Evolutionary conservation across 2,797 vertebrate species (phyloP), one percentile per base, ranked within the genome.

Genomic region (Mormyrus proboscirostris): DNA sequence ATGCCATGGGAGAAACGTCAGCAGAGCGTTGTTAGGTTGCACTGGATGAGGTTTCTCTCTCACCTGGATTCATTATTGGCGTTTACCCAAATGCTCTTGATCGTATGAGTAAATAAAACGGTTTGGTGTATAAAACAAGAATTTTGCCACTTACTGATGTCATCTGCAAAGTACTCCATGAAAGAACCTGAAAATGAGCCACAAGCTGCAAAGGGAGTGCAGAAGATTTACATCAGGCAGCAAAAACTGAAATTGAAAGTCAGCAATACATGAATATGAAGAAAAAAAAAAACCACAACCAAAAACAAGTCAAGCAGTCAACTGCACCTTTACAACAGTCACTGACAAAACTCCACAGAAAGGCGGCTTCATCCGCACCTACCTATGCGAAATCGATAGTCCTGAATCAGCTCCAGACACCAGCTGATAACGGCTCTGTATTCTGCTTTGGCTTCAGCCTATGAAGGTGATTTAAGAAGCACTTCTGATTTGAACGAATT

Each of bases 331-430:
- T 25, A 22, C 41, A 47, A 41, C 38, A 41, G 38, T 33, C 14
- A 82, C 14, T 41, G n/a, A 47, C 33, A 41, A 16, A 41, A n/a
- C 33, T 4, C 0, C n/a, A 19, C 38, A 14, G 29, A 38, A 73
- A 16, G 50, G 83, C 83, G 8, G 49, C 25, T 22, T 49, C 41
- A 10, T 12, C 3, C 9, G 50, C 10, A 47, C 95, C 90, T 88
- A 98, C 98, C 98, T 65, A 98, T 92, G 90, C 97, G 93, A 83
- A 98, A 95, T 29, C 95, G 95, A 89, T 99, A 99, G 94, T 98
- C 98, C 0, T 91, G 91, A 89, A 99, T 98, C 55, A 99, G 90
- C 0, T 95, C 95, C 69, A 97, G 85, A 1, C 96, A 96, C 97
- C 97, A 98, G 73, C 94, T 92, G 2, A 99, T 95, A 7, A 95